These are phyloP conservation scores for Cyprinodon tularosa DNA, from an alignment of 2,113 vertebrate species.

Conservation along the genomic window DNA sequence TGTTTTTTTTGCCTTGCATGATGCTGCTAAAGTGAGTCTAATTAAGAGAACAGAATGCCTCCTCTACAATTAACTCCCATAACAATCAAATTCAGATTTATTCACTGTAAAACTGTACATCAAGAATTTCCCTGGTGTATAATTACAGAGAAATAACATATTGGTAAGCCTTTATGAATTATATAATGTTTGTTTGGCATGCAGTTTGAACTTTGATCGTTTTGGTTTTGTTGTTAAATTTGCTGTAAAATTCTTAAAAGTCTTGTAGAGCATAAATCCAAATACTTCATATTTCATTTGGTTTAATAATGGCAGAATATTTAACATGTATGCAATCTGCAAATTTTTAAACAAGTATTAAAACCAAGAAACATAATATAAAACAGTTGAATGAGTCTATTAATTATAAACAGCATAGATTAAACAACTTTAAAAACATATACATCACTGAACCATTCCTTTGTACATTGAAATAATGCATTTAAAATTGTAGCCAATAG, in stretches of 20 bases:
- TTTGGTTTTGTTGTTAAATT: too few relatives aligned
- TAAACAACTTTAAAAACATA: background rate
- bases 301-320: background rate
- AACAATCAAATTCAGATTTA: conserved; percentile 20
- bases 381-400: background rate
- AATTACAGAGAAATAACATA: background rate
- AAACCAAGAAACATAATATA: background rate
- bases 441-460: background rate
- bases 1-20: conserved; percentile 14
- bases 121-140: background rate
- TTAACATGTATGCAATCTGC: background rate
- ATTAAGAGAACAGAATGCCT: conserved; percentile 49
- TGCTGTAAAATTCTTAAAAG: background rate
- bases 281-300: background rate
- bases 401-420: background rate
- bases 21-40: conserved; percentile 29
- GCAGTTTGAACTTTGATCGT: background rate
- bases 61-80: conserved; percentile 15
- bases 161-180: background rate
- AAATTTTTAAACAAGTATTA: background rate
- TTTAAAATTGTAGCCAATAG: conserved; percentile 24
- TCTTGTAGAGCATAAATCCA: background rate
- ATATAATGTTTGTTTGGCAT: background rate
- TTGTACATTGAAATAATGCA: background rate
- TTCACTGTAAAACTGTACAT: background rate